These are phyloP conservation scores for Apoderus coryli DNA, from an alignment of 2,888 invertebrate species.

Conservation along the genomic window DNA sequence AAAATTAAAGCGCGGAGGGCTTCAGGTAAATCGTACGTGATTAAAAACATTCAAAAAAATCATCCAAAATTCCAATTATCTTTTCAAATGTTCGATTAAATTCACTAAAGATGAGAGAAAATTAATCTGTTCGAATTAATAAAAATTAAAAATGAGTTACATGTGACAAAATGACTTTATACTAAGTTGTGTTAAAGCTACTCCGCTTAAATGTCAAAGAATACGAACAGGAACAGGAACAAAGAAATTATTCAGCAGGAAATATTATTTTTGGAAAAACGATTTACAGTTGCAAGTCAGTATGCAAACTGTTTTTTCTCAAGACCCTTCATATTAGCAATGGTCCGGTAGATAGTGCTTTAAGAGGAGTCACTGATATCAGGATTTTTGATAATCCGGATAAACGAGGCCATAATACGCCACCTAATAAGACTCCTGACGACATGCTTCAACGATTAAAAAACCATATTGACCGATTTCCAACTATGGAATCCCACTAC, in stretches of 20 bases:
- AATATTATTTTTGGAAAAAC: conserved; percentile 4
- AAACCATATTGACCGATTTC: conserved; percentile 8
- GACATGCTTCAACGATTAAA: conserved; percentile 1
- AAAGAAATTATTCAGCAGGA: conserved; percentile 6
- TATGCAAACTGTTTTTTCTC: conserved; percentile 8
- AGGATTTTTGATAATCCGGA: conserved; percentile 6
- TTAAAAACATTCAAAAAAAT: conserved; percentile 5
- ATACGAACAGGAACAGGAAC: conserved; percentile 6
- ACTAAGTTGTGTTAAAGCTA: conserved; percentile 7
- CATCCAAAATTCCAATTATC: conserved; percentile 7
- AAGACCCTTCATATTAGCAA: conserved; percentile 8
- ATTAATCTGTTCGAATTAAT: conserved; percentile 6
- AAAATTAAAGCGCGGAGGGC: conserved; percentile 5
- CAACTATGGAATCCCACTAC: conserved; percentile 7
- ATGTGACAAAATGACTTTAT: conserved; percentile 9
- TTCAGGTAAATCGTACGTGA: conserved; percentile 5
- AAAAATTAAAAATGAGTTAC: conserved; percentile 4
- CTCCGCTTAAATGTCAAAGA: conserved; percentile 5
- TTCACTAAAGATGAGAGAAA: conserved; percentile 6
- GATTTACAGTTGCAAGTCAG: conserved; percentile 2
- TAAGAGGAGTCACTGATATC: conserved; percentile 1
- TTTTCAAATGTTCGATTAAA: conserved; percentile 6
- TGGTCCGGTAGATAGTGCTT: conserved; percentile 5
- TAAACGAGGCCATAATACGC: conserved; percentile 6
- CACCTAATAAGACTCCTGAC: conserved; percentile 5